Percentiles rank a stretch among this genome's conserved stretches.
Conservation (phyloP, 2,113 vertebrate species). For the Acanthisitta chloris region DNA sequence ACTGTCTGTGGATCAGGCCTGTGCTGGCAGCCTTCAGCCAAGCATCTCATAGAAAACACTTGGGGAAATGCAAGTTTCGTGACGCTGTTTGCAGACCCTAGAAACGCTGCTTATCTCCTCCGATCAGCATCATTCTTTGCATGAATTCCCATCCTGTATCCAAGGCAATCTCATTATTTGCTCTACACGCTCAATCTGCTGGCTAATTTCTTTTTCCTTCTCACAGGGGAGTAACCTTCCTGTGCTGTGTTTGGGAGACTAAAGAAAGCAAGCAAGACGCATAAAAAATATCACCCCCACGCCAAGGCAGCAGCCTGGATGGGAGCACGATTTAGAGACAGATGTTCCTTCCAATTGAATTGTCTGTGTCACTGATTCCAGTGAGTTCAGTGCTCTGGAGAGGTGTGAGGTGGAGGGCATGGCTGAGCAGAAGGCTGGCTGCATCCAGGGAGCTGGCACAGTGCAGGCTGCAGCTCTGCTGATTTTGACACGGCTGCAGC, state of each 20-base stretch:
- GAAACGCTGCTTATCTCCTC: background rate
- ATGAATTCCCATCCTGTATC: background rate
- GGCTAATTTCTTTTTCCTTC: constrained; percentile 41
- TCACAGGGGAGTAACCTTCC: background rate
- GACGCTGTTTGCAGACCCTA: background rate
- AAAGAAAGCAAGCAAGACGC: background rate
- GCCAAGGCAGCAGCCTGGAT: background rate
- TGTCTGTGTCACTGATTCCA: background rate
- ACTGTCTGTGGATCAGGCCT: background rate
- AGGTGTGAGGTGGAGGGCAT: background rate
- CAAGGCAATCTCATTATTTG: constrained; percentile 55
- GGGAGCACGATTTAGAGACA: background rate
- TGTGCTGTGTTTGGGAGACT: constrained; percentile 4
- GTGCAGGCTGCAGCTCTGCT: background rate
- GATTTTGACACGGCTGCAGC: background rate
- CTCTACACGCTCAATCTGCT: background rate
- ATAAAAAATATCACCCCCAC: background rate
- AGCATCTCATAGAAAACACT: background rate
- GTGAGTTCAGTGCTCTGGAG: background rate
- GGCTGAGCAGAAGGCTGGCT: background rate
- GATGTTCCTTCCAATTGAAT: background rate
- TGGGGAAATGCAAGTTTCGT: background rate
- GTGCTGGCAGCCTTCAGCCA: background rate
- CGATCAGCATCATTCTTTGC: constrained; percentile 13
- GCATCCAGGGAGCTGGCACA: background rate